phyloP scores from a whole-genome alignment of 2,888 invertebrate species.

The Drosophila gaucha region DNA sequence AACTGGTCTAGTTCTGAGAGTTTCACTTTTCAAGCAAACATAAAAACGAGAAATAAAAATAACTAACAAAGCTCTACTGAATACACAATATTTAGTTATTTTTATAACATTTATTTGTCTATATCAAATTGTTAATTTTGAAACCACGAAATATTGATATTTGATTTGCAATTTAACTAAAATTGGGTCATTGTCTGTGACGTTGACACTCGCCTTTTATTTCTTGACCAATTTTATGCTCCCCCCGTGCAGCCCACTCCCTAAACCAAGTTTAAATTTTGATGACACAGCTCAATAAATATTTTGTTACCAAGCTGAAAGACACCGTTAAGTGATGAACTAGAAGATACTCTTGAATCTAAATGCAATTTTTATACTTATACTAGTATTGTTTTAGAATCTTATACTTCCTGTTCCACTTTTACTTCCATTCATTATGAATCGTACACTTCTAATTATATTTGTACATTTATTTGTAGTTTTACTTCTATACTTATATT shows the following conservation, averaged over 20 bases:
- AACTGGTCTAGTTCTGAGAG: conserved; percentile 56
- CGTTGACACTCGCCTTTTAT: conserved; percentile 1
- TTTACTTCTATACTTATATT: background rate
- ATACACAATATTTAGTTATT: background rate
- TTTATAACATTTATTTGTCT: background rate
- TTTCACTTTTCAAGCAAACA: conserved; percentile 64
- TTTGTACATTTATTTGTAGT: too few species aligned
- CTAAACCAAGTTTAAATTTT: conserved; percentile 9
- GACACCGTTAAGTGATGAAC: background rate
- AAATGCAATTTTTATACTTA: too few species aligned
- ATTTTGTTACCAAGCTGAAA: conserved; percentile 3
- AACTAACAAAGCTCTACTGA: conserved; percentile 15
- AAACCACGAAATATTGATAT: conserved; percentile 3
- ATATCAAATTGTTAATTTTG: background rate
- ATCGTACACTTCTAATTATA: background rate
- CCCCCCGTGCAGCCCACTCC: conserved; percentile 3
- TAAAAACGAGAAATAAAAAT: conserved; percentile 12
- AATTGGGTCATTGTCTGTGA: conserved; percentile 64
- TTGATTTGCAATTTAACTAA: conserved; percentile 13
- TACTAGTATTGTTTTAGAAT: too few species aligned
- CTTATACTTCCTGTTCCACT: background rate
- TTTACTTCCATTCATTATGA: background rate
- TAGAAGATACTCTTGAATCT: conserved; percentile 8
- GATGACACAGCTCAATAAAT: conserved; percentile 36
- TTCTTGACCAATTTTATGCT: conserved; percentile 36